Evolutionary conservation across 2,113 vertebrate genomes (phyloP).

Genomic region (Sapayoa aenigma): DNA sequence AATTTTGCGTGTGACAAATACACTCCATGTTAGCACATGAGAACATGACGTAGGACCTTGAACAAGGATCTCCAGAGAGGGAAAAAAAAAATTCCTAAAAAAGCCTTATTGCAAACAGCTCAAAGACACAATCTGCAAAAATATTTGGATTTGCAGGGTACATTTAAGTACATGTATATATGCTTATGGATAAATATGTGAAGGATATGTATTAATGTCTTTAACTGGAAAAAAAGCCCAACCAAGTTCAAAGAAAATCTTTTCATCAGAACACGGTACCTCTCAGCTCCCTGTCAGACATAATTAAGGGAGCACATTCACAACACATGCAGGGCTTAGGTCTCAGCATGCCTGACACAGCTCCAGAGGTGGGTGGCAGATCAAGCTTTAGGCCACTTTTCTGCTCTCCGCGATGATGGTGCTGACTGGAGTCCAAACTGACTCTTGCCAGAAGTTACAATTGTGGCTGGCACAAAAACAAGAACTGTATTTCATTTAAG

Average conservation of each 20-base stretch:
- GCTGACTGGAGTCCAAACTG: neutral
- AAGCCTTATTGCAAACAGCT: neutral
- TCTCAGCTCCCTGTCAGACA: neutral
- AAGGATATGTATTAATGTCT: neutral
- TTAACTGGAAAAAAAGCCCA: neutral
- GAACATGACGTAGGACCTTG: neutral
- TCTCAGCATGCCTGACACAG: neutral
- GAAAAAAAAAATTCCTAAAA: neutral
- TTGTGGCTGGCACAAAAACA: conserved; percentile 1
- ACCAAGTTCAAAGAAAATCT: neutral
- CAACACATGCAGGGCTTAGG: neutral
- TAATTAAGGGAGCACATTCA: neutral
- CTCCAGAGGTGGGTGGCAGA: neutral
- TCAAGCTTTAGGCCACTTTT: neutral
- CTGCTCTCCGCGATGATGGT: neutral
- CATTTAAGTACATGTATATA: neutral
- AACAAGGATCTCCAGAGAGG: neutral
- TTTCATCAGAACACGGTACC: neutral
- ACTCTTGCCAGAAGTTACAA: conserved; percentile 23
- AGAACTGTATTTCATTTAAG: neutral
- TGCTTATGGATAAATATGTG: neutral
- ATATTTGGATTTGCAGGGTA: neutral
- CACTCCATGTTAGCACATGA: neutral
- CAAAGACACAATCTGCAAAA: neutral
- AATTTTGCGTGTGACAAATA: neutral